Base-by-base conservation (phyloP, 2,113 vertebrate species). In the Microtus richardsoni region DNA sequence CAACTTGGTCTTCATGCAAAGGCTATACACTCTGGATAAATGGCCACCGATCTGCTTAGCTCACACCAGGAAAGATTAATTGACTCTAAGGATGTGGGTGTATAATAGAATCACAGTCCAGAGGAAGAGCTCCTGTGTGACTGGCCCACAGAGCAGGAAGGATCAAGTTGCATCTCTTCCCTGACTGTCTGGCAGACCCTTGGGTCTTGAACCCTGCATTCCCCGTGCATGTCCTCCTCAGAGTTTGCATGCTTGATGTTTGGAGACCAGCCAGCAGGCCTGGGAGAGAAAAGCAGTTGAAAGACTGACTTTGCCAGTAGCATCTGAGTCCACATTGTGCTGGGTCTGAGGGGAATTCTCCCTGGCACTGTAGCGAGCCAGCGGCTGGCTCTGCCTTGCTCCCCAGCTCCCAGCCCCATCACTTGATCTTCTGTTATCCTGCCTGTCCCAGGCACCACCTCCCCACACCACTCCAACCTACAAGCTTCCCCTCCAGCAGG, bases 301-400 rank as follows among this genome's bases (percentile, higher is more conserved):
- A 84, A 91, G 94, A 75, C 87, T 71, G 68, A 73, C 89, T 91
- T 80, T 91, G 92, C 83, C 2, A 21, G n/a, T 88, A 92, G 87
- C 94, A 91, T 96, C 90, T 96, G 97, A 89, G 83, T 78, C 82
- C 96, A 75, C 83, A 95, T 96, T 97, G 96, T 98, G 21, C 80
- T 75, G 14, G 7, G 89, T 78, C 91, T 96, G 19, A 89, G 87
- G 88, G 78, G 96, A 88, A 95, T 93, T 92, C 93, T 97, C 85
- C 75, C 89, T 19, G 60, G 54, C 41, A 14, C 73, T 79, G 21
- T 83, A 93, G 89, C 88, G 66, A 77, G 77, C 0, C 94, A 5
- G 97, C 7, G 96, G 54, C 96, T 91, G 93, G 93, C 97, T 95
- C 95, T 89, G 94, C 97, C 97, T 96, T 95, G 95, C 87, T 93